These are phyloP conservation scores for Zoanthus gigantus DNA, from an alignment of 92 coral and sea anemone species.

Conservation along the genomic window DNA sequence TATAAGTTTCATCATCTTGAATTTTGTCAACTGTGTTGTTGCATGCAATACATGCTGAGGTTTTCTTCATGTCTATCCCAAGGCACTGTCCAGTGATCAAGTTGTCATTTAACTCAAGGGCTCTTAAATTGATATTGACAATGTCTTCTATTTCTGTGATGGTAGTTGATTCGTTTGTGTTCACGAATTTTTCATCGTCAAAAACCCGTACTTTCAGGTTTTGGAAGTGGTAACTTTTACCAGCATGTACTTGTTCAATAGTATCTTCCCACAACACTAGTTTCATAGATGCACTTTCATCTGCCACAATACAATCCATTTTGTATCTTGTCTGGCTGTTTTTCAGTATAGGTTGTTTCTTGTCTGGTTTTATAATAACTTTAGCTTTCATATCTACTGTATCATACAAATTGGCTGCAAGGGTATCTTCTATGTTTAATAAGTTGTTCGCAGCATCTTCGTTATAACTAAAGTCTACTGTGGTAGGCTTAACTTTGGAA, in stretches of 20 bases:
- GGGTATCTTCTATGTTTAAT: neutral
- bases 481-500: conserved; percentile 11
- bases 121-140: conserved; percentile 56
- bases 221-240: conserved; percentile 63
- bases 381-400: conserved; percentile 7
- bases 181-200: conserved; percentile 61
- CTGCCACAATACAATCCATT: conserved; percentile 61
- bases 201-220: conserved; percentile 54
- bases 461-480: conserved; percentile 15
- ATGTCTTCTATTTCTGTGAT: conserved; percentile 66
- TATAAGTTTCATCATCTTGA: conserved; percentile 50
- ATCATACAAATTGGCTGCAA: conserved; percentile 16
- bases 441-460: conserved; percentile 7
- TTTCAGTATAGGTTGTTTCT: conserved; percentile 1
- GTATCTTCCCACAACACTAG: conserved; percentile 65
- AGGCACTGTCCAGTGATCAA: conserved; percentile 57
- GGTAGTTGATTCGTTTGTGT: conserved; percentile 62
- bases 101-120: conserved; percentile 59
- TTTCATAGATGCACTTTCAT: conserved; percentile 56
- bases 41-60: conserved; percentile 60
- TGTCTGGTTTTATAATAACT: conserved; percentile 16
- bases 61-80: conserved; percentile 66
- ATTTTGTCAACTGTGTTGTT: conserved; percentile 19
- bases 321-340: conserved; percentile 56
- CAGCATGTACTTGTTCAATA: conserved; percentile 56